phyloP scores from a whole-genome alignment of 2,888 invertebrate species.

The Proisotoma minuta region DNA sequence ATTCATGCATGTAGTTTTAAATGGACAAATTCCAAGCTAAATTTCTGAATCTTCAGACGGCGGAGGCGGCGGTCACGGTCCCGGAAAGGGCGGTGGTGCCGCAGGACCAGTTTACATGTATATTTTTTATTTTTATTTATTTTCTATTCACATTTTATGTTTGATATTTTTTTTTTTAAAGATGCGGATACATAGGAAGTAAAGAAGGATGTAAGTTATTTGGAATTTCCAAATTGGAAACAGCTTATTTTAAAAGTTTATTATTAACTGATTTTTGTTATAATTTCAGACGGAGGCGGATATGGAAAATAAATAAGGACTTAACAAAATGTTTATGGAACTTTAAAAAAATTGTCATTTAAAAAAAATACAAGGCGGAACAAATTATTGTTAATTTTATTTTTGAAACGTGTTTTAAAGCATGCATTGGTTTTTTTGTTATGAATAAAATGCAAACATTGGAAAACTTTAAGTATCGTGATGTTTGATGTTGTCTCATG shows the following conservation, averaged over 20 bases:
- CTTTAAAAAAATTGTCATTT: too few relatives aligned
- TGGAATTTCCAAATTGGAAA: background rate
- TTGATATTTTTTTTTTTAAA: too few relatives aligned
- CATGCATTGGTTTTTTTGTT: background rate
- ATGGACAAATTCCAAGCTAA: too few relatives aligned
- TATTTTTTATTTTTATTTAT: too few relatives aligned
- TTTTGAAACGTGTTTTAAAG: background rate
- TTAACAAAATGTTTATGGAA: background rate
- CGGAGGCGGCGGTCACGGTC: constrained; percentile 10
- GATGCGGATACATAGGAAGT: constrained; percentile 13
- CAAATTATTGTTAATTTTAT: too few relatives aligned
- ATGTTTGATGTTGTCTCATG: too few relatives aligned
- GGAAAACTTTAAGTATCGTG: too few relatives aligned
- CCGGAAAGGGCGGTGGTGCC: constrained; percentile 9
- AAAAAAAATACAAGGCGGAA: too few relatives aligned
- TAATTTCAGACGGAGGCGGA: background rate
- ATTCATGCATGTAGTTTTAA: too few relatives aligned
- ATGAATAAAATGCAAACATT: background rate
- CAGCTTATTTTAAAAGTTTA: background rate
- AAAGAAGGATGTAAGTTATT: constrained; percentile 6
- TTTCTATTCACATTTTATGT: too few relatives aligned
- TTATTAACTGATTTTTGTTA: background rate
- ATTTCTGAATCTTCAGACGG: too few relatives aligned
- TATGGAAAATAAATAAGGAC: background rate
- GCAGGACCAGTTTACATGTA: constrained; percentile 14